These are phyloP conservation scores for Piscicola geometra DNA, from an alignment of 2,888 invertebrate genomes.

Conservation along the genomic window DNA sequence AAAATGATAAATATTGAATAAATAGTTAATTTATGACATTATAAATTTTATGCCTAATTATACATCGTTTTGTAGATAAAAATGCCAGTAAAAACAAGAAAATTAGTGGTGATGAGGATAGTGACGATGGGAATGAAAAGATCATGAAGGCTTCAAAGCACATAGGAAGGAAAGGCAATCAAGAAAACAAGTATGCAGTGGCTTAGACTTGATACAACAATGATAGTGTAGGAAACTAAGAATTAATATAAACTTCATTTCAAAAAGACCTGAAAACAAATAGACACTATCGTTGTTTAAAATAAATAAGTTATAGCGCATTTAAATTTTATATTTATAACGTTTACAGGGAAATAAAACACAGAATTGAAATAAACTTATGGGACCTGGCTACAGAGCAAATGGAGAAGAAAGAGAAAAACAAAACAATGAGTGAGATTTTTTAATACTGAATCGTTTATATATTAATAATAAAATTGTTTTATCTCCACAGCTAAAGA, in stretches of 20 bases:
- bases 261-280: too few species aligned
- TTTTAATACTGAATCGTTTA: neutral
- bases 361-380: constrained; percentile 39
- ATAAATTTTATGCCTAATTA: too few species aligned
- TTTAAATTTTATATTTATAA: too few species aligned
- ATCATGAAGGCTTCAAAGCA: constrained; percentile 20
- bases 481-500: constrained; percentile 43
- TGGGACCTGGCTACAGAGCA: constrained; percentile 50
- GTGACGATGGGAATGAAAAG: constrained; percentile 2
- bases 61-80: neutral
- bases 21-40: too few species aligned
- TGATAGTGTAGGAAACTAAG: too few species aligned
- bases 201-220: too few species aligned
- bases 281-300: too few species aligned
- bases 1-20: too few species aligned
- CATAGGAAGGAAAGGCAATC: neutral
- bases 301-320: too few species aligned
- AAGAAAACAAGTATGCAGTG: neutral
- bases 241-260: too few species aligned
- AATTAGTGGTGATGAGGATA: constrained; percentile 8
- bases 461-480: constrained; percentile 7
- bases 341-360: neutral
- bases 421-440: neutral
- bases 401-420: constrained; percentile 15
- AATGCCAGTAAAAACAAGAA: neutral